Percentiles rank a stretch among this genome's conserved stretches.
Evolutionary conservation across 2,113 vertebrate species (phyloP).

Genomic region (Gymnarchus niloticus): DNA sequence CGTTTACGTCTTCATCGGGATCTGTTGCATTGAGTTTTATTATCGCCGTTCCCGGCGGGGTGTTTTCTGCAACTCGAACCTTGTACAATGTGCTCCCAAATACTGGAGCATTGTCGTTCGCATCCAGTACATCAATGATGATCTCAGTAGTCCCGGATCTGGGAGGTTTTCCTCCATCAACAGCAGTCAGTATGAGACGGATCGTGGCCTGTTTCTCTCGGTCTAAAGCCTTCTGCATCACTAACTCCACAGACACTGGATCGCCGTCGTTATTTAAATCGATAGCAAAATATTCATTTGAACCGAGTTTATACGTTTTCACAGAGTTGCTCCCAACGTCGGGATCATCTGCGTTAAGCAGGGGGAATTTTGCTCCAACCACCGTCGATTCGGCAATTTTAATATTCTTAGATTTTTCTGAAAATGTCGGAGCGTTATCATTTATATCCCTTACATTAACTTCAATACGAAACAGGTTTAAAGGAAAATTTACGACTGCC

Average conservation of each 20-base stretch:
- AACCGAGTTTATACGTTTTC: neutral
- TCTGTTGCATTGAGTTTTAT: constrained; percentile 7
- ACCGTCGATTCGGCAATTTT: neutral
- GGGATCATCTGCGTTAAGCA: constrained; percentile 13
- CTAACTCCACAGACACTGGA: constrained; percentile 13
- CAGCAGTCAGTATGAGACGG: constrained; percentile 18
- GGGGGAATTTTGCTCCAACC: neutral
- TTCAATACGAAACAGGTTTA: neutral
- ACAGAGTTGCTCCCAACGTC: constrained; percentile 19
- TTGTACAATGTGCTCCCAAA: neutral
- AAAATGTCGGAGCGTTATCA: constrained; percentile 10
- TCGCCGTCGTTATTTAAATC: neutral
- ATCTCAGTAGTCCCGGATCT: constrained; percentile 59
- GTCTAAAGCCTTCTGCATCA: constrained; percentile 22
- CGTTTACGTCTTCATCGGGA: constrained; percentile 1
- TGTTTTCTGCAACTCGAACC: neutral
- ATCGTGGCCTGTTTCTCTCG: constrained; percentile 20
- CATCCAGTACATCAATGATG: constrained; percentile 57
- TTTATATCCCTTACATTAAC: constrained; percentile 18
- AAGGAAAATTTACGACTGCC: neutral
- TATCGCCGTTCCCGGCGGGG: neutral
- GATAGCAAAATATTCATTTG: constrained; percentile 12
- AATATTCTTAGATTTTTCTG: neutral
- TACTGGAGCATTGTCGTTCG: constrained; percentile 28
- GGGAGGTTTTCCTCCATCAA: constrained; percentile 43